These are phyloP conservation scores for Lepidonotus clava DNA, from an alignment of 2,888 invertebrate genomes.

Conservation along the genomic window DNA sequence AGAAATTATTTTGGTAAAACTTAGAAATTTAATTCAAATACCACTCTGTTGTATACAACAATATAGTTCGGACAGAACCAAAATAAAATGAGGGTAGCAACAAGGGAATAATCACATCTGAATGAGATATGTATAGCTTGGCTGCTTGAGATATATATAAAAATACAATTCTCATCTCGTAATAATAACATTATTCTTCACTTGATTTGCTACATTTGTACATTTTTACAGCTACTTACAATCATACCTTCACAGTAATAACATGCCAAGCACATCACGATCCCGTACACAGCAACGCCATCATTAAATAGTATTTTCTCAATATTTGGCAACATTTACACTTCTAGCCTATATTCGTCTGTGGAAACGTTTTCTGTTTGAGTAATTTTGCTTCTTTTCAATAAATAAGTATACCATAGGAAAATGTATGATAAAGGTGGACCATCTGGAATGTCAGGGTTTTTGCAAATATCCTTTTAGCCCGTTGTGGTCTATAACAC, in stretches of 20 bases:
- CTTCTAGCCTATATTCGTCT: background rate
- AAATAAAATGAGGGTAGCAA: background rate
- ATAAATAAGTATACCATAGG: background rate
- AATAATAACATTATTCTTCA: background rate
- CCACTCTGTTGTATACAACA: background rate
- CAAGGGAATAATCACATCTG: background rate
- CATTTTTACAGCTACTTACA: background rate
- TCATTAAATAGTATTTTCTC: background rate
- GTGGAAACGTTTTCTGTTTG: background rate
- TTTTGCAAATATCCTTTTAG: background rate
- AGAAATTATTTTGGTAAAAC: background rate
- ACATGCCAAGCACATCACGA: background rate
- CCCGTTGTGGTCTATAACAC: background rate
- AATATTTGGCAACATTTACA: conserved; percentile 46
- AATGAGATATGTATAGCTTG: conserved; percentile 45
- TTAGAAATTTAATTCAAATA: background rate
- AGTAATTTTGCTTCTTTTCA: background rate
- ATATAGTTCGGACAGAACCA: background rate
- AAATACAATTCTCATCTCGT: background rate
- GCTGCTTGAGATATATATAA: conserved; percentile 23
- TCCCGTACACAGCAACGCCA: background rate
- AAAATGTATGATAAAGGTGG: background rate
- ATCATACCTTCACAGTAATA: background rate
- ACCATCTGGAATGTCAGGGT: background rate
- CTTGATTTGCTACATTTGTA: conserved; percentile 7